Evolutionary conservation across 1,140 invertebrate species (phyloP), one percentile per base, ranked within the genome.

Genomic region (Leptinotarsa defecta): DNA sequence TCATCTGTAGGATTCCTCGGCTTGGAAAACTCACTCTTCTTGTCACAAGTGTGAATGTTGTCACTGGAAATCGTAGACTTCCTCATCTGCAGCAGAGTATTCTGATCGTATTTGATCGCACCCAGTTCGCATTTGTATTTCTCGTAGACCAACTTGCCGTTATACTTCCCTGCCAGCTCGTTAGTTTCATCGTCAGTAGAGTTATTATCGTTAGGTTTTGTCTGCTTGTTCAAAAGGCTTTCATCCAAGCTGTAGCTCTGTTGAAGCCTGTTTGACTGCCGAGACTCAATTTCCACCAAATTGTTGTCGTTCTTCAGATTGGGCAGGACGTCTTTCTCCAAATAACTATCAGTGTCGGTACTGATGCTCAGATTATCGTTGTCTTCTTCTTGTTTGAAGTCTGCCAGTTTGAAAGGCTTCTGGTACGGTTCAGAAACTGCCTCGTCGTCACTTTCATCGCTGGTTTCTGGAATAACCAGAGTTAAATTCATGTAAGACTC

Each of bases 61-160:
- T 82, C 82, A 48, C 74, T 79, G 3, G 84, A 83, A 63, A 84
- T 78, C 82, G 85, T 83, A 81, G 84, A 78, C 80, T 84, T 80
- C 82, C 87, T 75, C 84, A 88, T 81, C 86, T 86, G 81, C 83
- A 88, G 74, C 84, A 89, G 80, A 82, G 86, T 86, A 84, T 88
- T 80, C 80, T 86, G 61, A 82, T 88, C 73, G 83, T 86, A 83
- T 85, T 87, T 76, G 82, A 86, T 81, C 83, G 86, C 57, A 83
- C 85, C 77, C 82, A 88, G 77, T 84, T 87, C 76, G 76, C 85
- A 48, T 85, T 88, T 72, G 84, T 84, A 80, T 81, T 82, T 80
- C 82, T 85, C 80, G 83, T 88, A n/a, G 76, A 76, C 68, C 77
- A 83, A 74, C 85, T 84, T 68, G 62, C 70, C 73, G 24, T 76